Percentiles rank a stretch among this genome's conserved stretches.
Conservation (phyloP, 2,113 vertebrate species). For the Thalassoma bifasciatum region DNA sequence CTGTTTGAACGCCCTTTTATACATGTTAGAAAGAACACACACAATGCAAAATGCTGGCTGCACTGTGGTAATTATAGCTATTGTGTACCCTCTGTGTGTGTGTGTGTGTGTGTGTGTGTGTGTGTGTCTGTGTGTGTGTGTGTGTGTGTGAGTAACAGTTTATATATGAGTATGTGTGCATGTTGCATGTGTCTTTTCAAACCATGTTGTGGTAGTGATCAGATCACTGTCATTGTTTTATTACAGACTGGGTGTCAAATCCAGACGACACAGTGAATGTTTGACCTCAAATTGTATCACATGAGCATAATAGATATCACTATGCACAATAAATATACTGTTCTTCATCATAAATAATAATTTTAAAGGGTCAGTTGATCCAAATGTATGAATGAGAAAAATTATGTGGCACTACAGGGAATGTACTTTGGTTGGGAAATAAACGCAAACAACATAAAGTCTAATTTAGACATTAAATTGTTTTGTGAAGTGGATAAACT, state of each 20-base stretch:
- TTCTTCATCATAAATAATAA: background rate
- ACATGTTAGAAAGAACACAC: conserved; percentile 79
- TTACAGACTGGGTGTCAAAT: background rate
- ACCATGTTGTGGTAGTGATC: background rate
- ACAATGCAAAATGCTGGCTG: conserved; percentile 81
- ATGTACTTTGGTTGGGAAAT: background rate
- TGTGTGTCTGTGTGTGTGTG: no score
- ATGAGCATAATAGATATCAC: background rate
- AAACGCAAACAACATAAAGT: no score
- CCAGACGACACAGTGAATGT: background rate
- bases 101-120: conserved; percentile 40
- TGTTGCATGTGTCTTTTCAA: conserved; percentile 26
- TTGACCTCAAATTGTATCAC: background rate
- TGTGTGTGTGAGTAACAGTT: conserved; percentile 33
- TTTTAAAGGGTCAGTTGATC: conserved; percentile 11
- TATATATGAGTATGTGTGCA: conserved; percentile 10
- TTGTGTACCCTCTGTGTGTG: conserved; percentile 69
- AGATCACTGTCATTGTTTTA: conserved; percentile 22
- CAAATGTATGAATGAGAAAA: background rate
- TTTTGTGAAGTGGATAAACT: background rate
- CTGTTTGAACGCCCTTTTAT: conserved; percentile 74
- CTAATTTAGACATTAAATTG: background rate
- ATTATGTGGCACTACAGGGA: no score
- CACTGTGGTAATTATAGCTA: conserved; percentile 65
- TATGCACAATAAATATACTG: background rate